Base-by-base conservation (phyloP, 1,140 invertebrate species). In the Sitodiplosis mosellana region DNA sequence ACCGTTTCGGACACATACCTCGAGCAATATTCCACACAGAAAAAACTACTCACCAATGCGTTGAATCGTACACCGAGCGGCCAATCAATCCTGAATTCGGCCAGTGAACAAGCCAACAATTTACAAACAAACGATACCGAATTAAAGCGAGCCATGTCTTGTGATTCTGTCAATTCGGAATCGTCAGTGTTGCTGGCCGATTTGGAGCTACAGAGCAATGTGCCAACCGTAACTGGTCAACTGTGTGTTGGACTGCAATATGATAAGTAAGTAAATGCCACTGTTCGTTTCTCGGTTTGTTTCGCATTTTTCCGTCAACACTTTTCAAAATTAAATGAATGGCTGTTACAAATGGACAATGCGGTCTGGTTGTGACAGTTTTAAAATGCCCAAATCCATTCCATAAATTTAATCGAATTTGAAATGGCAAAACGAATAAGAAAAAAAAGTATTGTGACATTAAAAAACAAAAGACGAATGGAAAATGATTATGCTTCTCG, bases 121-220 rank as follows among this genome's bases (percentile, higher is more conserved):
- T 3, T 27, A 10, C 3, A 27, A 5, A 3, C 27, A 27, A 18
- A 18, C 12, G 41, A 43, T 43, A 21, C 38, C 3, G 42, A 50
- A 20, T 59, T 80, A 21, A 70, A 81, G 49, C 66, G 81, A 44
- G 83, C 81, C 1, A 71, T 83, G 49, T 85, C 82, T 37, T 87
- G 83, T 59, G 83, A 87, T 50, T 87, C 83, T 38, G 80, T 87
- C 6, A 82, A 77, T 51, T 87, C 83, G 5, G 83, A 87, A 52
- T 84, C 83, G 0, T 85, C 81, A 7, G 75, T 87, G 1, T 72
- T 75, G 20, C 66, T 83, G 3, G 74, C 74, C 38, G 77, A 84
- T 56, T 66, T 83, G 15, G 79, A 84, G 52, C 36, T 7, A 38
- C 73, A 77, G 52, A 57, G 59, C 0, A 40, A 33, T 18, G 56